A percentile compares a stretch with the other conserved stretches of the same genome.
Evolutionary conservation across 2,113 vertebrate species (phyloP).

Genomic region (Leuciscus idus): DNA sequence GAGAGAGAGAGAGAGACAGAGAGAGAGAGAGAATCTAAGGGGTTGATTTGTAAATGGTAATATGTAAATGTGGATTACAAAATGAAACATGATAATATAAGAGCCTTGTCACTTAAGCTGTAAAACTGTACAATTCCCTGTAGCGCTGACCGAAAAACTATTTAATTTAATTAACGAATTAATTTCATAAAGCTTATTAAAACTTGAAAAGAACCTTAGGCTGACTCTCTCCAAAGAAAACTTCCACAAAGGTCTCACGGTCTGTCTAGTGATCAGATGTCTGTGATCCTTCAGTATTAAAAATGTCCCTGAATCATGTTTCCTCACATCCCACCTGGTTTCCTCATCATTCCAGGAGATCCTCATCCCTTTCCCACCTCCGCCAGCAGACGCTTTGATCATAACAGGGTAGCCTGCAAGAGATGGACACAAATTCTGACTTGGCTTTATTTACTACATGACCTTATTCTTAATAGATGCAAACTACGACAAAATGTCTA

Average conservation of each 20-base stretch:
- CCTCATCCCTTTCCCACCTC: conserved; percentile 99
- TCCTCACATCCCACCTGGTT: conserved; percentile 84
- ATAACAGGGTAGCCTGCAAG: conserved; percentile 97
- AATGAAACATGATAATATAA: neutral
- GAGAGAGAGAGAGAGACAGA: neutral
- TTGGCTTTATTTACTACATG: neutral
- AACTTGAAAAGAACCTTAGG: neutral
- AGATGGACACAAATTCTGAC: conserved; percentile 31
- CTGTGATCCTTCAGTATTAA: neutral
- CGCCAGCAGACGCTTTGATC: conserved; percentile 99
- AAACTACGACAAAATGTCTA: neutral
- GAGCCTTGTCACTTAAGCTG: neutral
- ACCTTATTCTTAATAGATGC: neutral
- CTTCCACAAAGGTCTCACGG: neutral
- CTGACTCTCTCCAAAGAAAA: neutral
- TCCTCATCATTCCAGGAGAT: conserved; percentile 97
- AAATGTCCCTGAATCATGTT: neutral
- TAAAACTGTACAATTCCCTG: too few relatives aligned
- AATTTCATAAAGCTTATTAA: neutral
- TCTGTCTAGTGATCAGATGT: neutral
- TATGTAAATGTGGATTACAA: neutral
- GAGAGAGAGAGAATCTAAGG: neutral
- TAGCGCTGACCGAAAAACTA: neutral
- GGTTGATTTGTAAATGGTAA: conserved; percentile 27
- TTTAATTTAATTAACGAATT: neutral